These are phyloP conservation scores for Palythoa grandiflora DNA, from an alignment of 92 coral and sea anemone genomes.

Conservation along the genomic window DNA sequence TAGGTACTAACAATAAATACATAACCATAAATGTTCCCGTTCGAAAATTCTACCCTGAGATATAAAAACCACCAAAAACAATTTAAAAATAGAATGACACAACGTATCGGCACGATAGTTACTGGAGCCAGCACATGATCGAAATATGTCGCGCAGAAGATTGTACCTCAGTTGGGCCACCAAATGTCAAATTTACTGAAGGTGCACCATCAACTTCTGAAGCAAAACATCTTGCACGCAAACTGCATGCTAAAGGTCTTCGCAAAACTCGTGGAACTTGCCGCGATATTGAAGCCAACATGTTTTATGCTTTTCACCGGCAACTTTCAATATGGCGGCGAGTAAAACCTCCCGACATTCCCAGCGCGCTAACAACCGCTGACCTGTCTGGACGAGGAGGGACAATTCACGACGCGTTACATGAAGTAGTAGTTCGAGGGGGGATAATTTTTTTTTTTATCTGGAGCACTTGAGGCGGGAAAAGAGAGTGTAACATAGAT, in stretches of 20 bases:
- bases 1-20: no score
- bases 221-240: slow-evolving; percentile 73
- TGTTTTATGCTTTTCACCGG: not conserved
- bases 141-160: not conserved
- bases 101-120: no score
- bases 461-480: not conserved
- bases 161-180: slow-evolving; percentile 79
- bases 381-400: not conserved
- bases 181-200: slow-evolving; percentile 81
- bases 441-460: not conserved
- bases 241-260: slow-evolving; percentile 66
- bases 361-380: slow-evolving; percentile 43
- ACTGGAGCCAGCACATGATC: not conserved
- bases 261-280: slow-evolving; percentile 74
- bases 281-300: slow-evolving; percentile 77
- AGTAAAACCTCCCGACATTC: slow-evolving; percentile 18
- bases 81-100: no score
- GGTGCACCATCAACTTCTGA: slow-evolving; percentile 78
- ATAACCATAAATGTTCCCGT: no score
- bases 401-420: not conserved
- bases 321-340: slow-evolving; percentile 82
- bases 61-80: no score
- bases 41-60: no score
- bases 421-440: no score
- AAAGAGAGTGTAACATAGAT: not conserved